A percentile compares a stretch with the other conserved stretches of the same genome.
These are phyloP conservation scores for Strix uralensis DNA, from an alignment of 2,113 vertebrate genomes.

Conservation along the genomic window DNA sequence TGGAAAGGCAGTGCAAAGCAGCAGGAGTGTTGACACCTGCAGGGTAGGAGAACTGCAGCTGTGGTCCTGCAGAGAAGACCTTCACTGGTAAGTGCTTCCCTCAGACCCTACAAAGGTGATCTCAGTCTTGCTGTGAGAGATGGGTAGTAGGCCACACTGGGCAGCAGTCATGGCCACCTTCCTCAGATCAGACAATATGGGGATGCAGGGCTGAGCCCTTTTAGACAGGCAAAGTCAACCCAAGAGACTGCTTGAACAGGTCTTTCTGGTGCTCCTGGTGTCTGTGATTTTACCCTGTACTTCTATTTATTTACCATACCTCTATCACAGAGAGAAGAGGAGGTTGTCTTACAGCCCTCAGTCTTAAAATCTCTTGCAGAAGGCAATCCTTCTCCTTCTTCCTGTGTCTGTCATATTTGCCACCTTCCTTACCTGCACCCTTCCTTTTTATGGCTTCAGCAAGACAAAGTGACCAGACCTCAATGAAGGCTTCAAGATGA, in stretches of 20 bases:
- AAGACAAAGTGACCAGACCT: background rate
- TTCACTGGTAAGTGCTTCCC: background rate
- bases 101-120: background rate
- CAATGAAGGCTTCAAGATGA: background rate
- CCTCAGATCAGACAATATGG: background rate
- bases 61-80: background rate
- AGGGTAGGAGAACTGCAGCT: accelerated
- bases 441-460: background rate
- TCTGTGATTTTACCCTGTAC: background rate
- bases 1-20: background rate
- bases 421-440: background rate
- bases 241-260: background rate
- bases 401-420: background rate
- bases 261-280: background rate
- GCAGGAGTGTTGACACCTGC: background rate
- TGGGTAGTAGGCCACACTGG: background rate
- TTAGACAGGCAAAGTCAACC: background rate
- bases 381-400: background rate
- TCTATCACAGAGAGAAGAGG: background rate
- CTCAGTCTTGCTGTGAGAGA: background rate
- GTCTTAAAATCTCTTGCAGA: background rate
- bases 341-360: background rate
- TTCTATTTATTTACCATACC: background rate
- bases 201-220: background rate
- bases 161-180: background rate